These are phyloP conservation scores for Drosophila kikkawai DNA, from an alignment of 1,140 invertebrate species.

Conservation along the genomic window DNA sequence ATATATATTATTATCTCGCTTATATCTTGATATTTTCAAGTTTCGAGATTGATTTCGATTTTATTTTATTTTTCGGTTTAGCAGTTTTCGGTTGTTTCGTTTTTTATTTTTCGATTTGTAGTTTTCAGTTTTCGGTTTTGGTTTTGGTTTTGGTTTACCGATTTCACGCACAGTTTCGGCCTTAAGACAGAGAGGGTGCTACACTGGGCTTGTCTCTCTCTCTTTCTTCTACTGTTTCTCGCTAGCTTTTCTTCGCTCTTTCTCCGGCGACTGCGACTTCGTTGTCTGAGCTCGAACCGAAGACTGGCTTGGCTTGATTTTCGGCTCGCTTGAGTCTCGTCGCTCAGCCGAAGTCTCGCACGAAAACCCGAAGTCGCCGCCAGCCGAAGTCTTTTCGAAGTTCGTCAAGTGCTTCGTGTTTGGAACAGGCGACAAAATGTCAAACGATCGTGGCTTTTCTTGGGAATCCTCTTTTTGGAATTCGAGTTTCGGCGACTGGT, in stretches of 20 bases:
- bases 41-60: constrained; percentile 35
- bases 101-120: not conserved
- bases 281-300: constrained; percentile 64
- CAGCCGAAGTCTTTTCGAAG: constrained; percentile 13
- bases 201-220: constrained; percentile 5
- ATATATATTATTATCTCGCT: not conserved
- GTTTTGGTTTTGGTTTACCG: constrained; percentile 61
- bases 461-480: constrained; percentile 47
- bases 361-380: not conserved
- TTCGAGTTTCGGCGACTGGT: constrained; percentile 57
- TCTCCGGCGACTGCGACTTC: constrained; percentile 42
- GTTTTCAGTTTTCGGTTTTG: constrained; percentile 37
- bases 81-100: constrained; percentile 14
- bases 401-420: constrained; percentile 15
- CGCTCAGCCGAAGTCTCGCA: not conserved
- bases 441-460: constrained; percentile 52
- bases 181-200: constrained; percentile 12
- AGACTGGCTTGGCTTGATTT: constrained; percentile 58
- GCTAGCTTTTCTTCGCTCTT: constrained; percentile 8
- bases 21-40: not conserved
- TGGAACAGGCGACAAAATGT: constrained; percentile 71
- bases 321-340: constrained; percentile 18
- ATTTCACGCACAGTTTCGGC: constrained; percentile 76
- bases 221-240: not conserved
- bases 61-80: constrained; percentile 13